phyloP scores from a whole-genome alignment of 2,888 invertebrate genomes.

The Spisula solida region DNA sequence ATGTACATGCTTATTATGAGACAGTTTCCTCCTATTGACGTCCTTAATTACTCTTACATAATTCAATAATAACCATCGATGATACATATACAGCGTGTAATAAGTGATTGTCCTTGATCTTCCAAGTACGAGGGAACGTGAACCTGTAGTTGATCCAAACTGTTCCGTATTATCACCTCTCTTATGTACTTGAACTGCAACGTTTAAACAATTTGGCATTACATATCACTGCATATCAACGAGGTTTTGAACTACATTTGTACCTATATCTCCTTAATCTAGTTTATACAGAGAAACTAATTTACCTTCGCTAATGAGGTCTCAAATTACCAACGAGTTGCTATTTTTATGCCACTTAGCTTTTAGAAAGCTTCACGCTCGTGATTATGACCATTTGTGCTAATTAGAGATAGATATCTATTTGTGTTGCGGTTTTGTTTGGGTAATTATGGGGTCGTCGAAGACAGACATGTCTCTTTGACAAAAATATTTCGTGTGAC shows the following conservation, averaged over 20 bases:
- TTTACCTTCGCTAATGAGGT: slow-evolving; percentile 15
- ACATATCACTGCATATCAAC: background rate
- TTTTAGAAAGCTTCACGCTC: background rate
- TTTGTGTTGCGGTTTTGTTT: background rate
- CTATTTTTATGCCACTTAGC: background rate
- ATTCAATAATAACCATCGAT: no score
- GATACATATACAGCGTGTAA: no score
- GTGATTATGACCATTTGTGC: background rate
- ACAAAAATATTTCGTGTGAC: background rate
- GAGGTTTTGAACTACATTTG: background rate
- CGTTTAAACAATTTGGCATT: background rate
- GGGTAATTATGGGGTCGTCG: background rate
- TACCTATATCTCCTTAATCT: background rate
- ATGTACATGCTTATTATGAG: no score
- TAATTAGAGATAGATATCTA: background rate
- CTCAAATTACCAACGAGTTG: background rate
- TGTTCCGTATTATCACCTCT: no score
- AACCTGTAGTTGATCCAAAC: background rate
- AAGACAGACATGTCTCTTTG: background rate
- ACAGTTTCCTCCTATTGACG: no score
- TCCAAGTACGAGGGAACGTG: background rate
- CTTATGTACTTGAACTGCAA: background rate
- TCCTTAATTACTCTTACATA: no score
- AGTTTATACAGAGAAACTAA: slow-evolving; percentile 3
- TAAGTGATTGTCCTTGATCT: background rate